These are phyloP conservation scores for Campoletis sonorensis DNA, from an alignment of 1,140 invertebrate genomes.

Conservation along the genomic window DNA sequence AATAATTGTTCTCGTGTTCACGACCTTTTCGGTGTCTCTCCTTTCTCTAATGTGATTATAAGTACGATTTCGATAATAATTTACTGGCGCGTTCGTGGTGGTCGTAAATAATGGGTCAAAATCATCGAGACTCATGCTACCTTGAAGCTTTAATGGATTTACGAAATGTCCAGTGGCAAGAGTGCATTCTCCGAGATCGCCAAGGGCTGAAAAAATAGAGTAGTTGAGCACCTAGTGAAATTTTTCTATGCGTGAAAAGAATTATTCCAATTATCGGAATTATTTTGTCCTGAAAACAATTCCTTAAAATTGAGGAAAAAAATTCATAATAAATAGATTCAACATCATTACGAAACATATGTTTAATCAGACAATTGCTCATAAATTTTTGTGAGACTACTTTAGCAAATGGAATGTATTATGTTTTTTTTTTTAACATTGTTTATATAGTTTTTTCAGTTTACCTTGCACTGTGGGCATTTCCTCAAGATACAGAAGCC, in stretches of 20 bases:
- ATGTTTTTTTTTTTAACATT: no score
- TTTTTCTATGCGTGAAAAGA: no score
- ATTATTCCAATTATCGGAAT: no score
- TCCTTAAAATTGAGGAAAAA: no score
- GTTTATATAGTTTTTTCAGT: no score
- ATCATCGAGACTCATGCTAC: constrained; percentile 77
- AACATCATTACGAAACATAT: no score
- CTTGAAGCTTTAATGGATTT: constrained; percentile 83
- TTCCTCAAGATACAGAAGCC: constrained; percentile 93
- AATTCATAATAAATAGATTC: no score
- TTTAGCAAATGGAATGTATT: no score
- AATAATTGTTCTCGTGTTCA: constrained; percentile 83
- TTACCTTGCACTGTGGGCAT: constrained; percentile 84
- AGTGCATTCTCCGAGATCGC: constrained; percentile 79
- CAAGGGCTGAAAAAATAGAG: constrained; percentile 53
- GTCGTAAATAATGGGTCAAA: constrained; percentile 63
- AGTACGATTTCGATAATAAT: constrained; percentile 61
- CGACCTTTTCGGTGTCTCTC: constrained; percentile 84
- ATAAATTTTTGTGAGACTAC: no score
- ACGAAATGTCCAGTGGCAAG: constrained; percentile 78
- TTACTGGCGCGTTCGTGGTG: constrained; percentile 50
- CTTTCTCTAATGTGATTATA: constrained; percentile 75
- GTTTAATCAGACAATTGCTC: no score
- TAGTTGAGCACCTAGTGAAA: no score
- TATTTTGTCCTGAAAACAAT: no score